Percentiles rank a stretch among this genome's conserved stretches.
phyloP scores from a whole-genome alignment of 2,113 vertebrate species.

The Podarcis raffonei region DNA sequence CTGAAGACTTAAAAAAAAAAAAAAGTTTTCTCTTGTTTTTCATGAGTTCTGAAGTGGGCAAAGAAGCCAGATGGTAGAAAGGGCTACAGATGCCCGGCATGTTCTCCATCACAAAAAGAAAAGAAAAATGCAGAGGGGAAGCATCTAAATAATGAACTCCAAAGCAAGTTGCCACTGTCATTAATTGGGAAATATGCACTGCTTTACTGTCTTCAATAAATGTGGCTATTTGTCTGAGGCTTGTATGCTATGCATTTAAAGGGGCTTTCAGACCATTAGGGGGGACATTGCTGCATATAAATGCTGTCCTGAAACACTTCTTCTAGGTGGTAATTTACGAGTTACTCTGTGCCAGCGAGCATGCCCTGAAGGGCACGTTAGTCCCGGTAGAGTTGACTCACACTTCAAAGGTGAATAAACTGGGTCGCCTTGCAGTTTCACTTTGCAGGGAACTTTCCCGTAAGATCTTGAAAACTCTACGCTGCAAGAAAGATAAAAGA shows the following conservation, averaged over 20 bases:
- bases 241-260: background rate
- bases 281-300: conserved; percentile 12
- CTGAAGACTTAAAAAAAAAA: background rate
- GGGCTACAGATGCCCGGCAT: background rate
- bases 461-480: conserved; percentile 14
- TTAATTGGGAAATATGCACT: conserved; percentile 47
- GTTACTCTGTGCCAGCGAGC: background rate
- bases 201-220: conserved; percentile 31
- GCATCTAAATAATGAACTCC: conserved; percentile 28
- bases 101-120: background rate
- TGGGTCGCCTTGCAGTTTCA: conserved; percentile 11
- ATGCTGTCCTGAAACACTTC: conserved; percentile 9
- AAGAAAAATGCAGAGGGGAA: background rate
- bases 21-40: background rate
- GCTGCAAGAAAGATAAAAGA: background rate
- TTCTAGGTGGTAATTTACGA: conserved; percentile 22
- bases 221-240: background rate
- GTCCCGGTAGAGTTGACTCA: conserved; percentile 16
- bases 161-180: background rate
- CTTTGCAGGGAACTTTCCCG: background rate
- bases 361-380: conserved; percentile 10
- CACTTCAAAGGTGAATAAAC: conserved; percentile 23
- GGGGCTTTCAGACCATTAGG: conserved; percentile 18
- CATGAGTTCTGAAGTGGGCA: too few relatives aligned
- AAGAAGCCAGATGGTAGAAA: too few relatives aligned